A percentile compares a stretch with the other conserved stretches of the same genome.
phyloP scores from a whole-genome alignment of 2,797 vertebrate species.

The Lindbergichthys nudifrons region DNA sequence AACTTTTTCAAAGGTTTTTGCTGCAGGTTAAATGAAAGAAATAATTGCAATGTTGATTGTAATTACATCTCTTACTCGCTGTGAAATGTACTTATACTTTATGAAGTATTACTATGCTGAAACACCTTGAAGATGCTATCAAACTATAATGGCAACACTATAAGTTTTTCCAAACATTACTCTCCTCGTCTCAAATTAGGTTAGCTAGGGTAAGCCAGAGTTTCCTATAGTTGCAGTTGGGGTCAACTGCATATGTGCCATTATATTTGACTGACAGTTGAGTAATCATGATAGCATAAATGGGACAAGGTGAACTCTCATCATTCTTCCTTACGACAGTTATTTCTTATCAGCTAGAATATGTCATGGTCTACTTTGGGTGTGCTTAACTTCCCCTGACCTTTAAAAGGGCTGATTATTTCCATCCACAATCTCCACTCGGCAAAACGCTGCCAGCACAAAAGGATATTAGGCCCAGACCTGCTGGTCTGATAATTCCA shows the following conservation, averaged over 20 bases:
- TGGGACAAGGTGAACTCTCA: slow-evolving; percentile 79
- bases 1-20: not conserved
- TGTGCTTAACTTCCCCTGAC: slow-evolving; percentile 83
- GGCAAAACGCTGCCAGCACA: slow-evolving; percentile 79
- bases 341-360: slow-evolving; percentile 79
- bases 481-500: slow-evolving; percentile 76
- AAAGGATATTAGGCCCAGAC: slow-evolving; percentile 79
- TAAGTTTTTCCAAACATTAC: slow-evolving; percentile 11
- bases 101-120: not conserved
- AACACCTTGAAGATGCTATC: slow-evolving; percentile 2
- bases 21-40: slow-evolving; percentile 1
- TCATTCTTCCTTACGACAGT: slow-evolving; percentile 72
- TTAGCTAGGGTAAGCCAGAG: slow-evolving; percentile 19
- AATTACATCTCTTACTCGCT: not conserved
- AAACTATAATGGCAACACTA: not conserved
- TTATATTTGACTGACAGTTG: slow-evolving; percentile 83
- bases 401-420: slow-evolving; percentile 84
- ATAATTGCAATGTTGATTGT: not conserved
- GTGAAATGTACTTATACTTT: not conserved
- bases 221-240: slow-evolving; percentile 41
- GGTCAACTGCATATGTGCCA: slow-evolving; percentile 56
- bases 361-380: slow-evolving; percentile 78
- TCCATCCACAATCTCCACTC: slow-evolving; percentile 77
- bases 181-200: slow-evolving; percentile 42
- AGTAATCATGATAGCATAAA: slow-evolving; percentile 79